phyloP scores from a whole-genome alignment of 2,797 vertebrate species.

The Buphagus erythrorhynchus region DNA sequence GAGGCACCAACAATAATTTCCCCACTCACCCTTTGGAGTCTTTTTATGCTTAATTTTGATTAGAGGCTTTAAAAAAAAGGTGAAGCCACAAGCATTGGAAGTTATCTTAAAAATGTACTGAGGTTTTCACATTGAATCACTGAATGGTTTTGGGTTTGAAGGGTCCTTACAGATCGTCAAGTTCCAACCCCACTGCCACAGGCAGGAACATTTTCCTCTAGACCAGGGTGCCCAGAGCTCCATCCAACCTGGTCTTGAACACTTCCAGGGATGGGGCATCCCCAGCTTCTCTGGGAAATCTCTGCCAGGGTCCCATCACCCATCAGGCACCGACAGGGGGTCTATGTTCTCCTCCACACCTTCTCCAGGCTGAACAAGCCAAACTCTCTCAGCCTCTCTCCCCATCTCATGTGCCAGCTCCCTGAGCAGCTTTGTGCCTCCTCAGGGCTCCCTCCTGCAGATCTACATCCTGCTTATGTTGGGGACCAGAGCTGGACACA shows the following conservation, averaged over 20 bases:
- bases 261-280: background rate
- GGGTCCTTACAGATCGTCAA: accelerated
- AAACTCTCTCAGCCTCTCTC: too few relatives aligned
- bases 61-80: background rate
- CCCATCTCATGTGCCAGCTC: accelerated
- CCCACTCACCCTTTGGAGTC: background rate
- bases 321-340: background rate
- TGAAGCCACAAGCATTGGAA: background rate
- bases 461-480: accelerated
- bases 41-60: background rate
- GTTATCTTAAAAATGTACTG: background rate
- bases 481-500: background rate
- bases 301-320: accelerated
- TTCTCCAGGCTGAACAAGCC: background rate
- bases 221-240: background rate
- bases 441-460: background rate
- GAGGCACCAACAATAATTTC: background rate
- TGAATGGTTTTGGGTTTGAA: background rate
- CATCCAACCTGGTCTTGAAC: background rate
- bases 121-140: background rate
- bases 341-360: accelerated
- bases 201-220: background rate
- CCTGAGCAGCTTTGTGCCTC: background rate
- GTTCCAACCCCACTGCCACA: background rate
- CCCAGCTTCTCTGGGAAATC: background rate